Evolutionary conservation across 2,888 invertebrate species (phyloP).

Genomic region (Plutella xylostella): DNA sequence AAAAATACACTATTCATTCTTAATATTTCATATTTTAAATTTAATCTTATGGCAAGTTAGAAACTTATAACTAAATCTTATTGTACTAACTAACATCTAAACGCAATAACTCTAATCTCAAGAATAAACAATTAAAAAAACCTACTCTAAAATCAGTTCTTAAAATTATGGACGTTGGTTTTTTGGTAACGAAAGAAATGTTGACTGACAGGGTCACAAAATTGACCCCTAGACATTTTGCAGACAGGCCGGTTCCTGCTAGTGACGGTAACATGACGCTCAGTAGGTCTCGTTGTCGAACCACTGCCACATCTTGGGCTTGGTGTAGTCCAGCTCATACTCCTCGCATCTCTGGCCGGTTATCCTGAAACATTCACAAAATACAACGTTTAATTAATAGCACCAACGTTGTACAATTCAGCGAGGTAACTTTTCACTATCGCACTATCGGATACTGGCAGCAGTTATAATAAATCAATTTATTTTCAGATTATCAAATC

Average conservation of each 20-base stretch:
- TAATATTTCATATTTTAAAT: background rate
- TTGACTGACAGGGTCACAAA: background rate
- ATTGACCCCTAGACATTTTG: background rate
- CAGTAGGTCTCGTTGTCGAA: constrained; percentile 70
- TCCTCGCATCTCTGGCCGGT: constrained; percentile 64
- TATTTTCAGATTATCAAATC: no score
- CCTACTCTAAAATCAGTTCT: no score
- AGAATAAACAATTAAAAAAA: no score
- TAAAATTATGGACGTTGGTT: background rate
- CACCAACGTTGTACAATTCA: no score
- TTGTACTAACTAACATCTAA: background rate
- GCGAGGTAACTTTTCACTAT: no score
- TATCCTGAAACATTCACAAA: constrained; percentile 51
- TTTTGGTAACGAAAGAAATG: background rate
- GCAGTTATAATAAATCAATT: no score
- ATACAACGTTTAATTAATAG: no score
- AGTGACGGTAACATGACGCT: constrained; percentile 14
- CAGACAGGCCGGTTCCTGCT: no score
- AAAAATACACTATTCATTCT: background rate
- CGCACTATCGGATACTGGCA: no score
- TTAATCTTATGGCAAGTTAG: constrained; percentile 1
- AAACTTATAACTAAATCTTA: background rate
- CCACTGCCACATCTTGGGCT: constrained; percentile 70
- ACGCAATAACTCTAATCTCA: no score
- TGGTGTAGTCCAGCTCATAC: constrained; percentile 61